phyloP scores from a whole-genome alignment of 2,113 vertebrate genomes.

The Caracal caracal region DNA sequence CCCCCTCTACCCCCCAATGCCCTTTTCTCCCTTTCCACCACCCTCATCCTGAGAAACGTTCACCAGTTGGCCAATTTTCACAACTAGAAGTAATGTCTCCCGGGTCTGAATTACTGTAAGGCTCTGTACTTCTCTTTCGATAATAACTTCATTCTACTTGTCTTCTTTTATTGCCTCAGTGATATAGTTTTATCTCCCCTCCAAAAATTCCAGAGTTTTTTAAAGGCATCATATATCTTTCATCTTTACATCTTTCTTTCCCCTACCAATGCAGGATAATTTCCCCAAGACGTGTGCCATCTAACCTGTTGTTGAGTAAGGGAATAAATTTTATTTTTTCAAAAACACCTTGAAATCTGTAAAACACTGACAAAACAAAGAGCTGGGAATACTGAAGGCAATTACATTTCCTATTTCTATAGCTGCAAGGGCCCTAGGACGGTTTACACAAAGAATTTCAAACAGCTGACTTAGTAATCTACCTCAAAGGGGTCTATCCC shows the following conservation, averaged over 20 bases:
- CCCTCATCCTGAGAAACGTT: neutral
- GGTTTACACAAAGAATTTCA: neutral
- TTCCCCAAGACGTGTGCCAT: neutral
- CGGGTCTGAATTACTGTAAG: neutral
- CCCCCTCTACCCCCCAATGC: too few species aligned
- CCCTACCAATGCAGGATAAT: neutral
- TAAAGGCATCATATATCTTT: neutral
- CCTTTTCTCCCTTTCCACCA: neutral
- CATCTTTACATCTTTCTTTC: neutral
- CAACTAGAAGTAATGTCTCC: neutral
- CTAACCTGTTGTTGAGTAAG: neutral
- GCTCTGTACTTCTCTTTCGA: neutral
- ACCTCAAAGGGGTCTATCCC: neutral
- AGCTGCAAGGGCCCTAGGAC: neutral
- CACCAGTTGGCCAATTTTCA: neutral
- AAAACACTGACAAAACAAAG: slow-evolving; percentile 15
- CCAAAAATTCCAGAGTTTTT: neutral
- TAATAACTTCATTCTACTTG: neutral
- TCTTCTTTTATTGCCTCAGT: neutral
- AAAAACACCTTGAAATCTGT: neutral
- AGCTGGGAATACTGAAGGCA: neutral
- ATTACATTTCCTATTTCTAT: neutral
- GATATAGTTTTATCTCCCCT: neutral
- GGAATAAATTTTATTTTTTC: neutral
- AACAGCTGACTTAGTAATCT: neutral